Base-by-base conservation (phyloP, 2,888 invertebrate genomes). In the Marronus borbonicus region DNA sequence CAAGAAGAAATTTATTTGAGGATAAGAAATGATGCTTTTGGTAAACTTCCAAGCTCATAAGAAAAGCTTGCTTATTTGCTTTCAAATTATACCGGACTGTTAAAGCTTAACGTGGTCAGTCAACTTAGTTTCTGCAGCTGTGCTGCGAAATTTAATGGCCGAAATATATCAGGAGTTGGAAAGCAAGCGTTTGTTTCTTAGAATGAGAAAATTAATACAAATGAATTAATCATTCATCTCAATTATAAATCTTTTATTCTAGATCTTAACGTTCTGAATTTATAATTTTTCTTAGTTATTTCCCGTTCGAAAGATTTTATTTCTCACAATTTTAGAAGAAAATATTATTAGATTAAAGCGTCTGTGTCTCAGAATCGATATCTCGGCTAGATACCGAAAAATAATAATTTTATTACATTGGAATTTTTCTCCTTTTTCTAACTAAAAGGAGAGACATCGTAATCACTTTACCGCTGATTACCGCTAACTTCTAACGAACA, bases 191-290 rank as follows among this genome's bases (percentile, higher is more conserved):
- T 65, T 49, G 55, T 36, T 65, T 60, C 66, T 44, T 66, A 44
- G 66, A 76, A 72, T 79, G 62, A 69, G 52, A 69, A 79, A 79
- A 79, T 79, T 76, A 79, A 79, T 79, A 79, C 76, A 58, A 36
- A 60, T 65, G 69, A 79, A 79, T 79, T 79, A 79, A 79, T 79
- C 79, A 76, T 76, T 65, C 70, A 24, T 70, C 44, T 50, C 17
- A 17, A 66, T 66, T 66, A 14, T n/a, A 65, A 76, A 79, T 76
- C 72, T 79, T 50, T 50, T 76, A 76, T 65, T 76, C 64, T 62
- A 58, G 50, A 49, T 24, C 65, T 58, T 55, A 50, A 75, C 55
- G 75, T 76, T 78, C 31, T 76, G 52, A 36, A 36, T 36, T 36
- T 36, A 36, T 36, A 36, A 36, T 36, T 7, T 36, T 36, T 36